Conservation (phyloP, 92 coral and sea anemone species). For the Micromussa lordhowensis region DNA sequence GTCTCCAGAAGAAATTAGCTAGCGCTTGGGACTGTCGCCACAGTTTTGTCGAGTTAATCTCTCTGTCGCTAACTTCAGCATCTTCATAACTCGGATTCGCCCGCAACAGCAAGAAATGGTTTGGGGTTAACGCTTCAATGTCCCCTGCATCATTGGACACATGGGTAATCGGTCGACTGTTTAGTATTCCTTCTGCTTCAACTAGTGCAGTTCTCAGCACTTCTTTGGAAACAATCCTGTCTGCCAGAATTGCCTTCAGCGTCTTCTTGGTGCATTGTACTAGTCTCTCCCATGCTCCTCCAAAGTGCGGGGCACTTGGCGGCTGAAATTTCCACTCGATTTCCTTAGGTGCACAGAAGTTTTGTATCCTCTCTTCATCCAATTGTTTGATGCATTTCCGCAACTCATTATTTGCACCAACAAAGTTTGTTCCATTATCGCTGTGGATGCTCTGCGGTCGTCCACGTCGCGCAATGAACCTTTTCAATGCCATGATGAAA, state of each 20-base stretch:
- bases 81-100: slow-evolving; percentile 12
- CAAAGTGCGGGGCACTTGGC: slow-evolving; percentile 34
- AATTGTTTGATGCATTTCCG: neutral
- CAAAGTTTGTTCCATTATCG: neutral
- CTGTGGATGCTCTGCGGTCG: neutral
- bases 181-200: slow-evolving; percentile 34
- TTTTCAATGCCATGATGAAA: neutral
- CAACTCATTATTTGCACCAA: neutral
- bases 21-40: slow-evolving; percentile 43
- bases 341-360: neutral
- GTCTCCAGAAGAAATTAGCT: slow-evolving; percentile 31
- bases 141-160: slow-evolving; percentile 34
- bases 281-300: slow-evolving; percentile 42
- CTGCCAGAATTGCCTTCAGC: slow-evolving; percentile 1
- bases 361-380: neutral
- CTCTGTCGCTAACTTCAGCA: slow-evolving; percentile 8
- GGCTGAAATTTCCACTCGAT: slow-evolving; percentile 1
- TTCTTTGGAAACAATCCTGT: neutral
- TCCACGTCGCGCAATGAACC: neutral
- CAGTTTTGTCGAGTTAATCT: slow-evolving; percentile 7
- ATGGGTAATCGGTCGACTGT: slow-evolving; percentile 30
- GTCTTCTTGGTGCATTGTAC: slow-evolving; percentile 38
- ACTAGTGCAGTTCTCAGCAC: slow-evolving; percentile 30
- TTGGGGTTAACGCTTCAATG: slow-evolving; percentile 35
- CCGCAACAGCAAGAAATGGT: slow-evolving; percentile 25